These are phyloP conservation scores for Gobiocypris rarus DNA, from an alignment of 2,113 vertebrate genomes.

Conservation along the genomic window DNA sequence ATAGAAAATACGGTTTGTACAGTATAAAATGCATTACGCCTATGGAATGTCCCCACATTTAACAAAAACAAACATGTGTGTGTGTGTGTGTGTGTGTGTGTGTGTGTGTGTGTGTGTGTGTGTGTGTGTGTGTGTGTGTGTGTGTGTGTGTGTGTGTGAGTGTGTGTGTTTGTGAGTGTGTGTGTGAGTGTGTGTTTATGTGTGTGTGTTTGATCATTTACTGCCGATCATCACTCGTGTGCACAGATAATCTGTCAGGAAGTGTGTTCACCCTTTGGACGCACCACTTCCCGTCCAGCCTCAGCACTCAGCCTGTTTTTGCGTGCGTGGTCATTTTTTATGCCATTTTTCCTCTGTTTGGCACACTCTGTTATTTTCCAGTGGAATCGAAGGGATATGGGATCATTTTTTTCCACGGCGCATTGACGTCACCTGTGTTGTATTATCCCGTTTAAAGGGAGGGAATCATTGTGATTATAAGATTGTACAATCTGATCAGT, in stretches of 20 bases:
- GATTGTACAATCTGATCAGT: background rate
- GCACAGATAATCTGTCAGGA: slow-evolving; percentile 71
- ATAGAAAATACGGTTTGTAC: too few relatives aligned
- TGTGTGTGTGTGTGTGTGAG: too few relatives aligned
- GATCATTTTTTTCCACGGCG: slow-evolving; percentile 41
- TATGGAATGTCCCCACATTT: too few relatives aligned
- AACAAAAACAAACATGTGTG: too few relatives aligned
- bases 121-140: background rate
- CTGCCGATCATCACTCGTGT: slow-evolving; percentile 30
- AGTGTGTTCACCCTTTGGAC: slow-evolving; percentile 61
- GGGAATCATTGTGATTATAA: slow-evolving; percentile 6
- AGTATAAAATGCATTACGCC: too few relatives aligned
- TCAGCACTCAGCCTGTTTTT: slow-evolving; percentile 58
- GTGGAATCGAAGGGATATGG: slow-evolving; percentile 26
- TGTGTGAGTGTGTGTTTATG: too few relatives aligned
- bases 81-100: background rate
- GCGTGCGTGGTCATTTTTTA: slow-evolving; percentile 56
- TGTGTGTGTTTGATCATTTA: slow-evolving; percentile 32
- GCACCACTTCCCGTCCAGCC: slow-evolving; percentile 69
- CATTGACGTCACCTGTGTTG: slow-evolving; percentile 23
- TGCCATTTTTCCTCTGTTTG: slow-evolving; percentile 46
- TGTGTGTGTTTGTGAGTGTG: slow-evolving; percentile 4
- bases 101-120: background rate
- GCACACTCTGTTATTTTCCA: slow-evolving; percentile 51
- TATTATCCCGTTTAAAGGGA: background rate